Evolutionary conservation across 2,113 vertebrate species (phyloP).

Genomic region (Lophotis ruficrista): DNA sequence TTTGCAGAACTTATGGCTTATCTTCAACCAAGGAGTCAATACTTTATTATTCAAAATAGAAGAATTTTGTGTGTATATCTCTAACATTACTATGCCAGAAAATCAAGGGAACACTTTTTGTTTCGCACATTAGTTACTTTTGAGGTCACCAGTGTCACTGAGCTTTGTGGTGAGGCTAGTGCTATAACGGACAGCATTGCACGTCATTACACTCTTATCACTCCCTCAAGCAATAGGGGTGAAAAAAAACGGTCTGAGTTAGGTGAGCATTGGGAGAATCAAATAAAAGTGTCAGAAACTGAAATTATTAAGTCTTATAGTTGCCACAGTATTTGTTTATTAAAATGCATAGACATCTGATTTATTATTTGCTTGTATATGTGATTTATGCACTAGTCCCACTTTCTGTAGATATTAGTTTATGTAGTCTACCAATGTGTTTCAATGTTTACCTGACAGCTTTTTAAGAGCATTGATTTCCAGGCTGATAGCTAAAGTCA

Average conservation of each 20-base stretch:
- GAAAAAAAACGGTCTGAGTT: background rate
- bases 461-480: background rate
- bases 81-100: background rate
- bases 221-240: background rate
- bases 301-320: background rate
- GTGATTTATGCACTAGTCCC: background rate
- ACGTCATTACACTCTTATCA: background rate
- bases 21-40: background rate
- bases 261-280: background rate
- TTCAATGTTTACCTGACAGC: background rate
- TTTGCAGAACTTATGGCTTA: background rate
- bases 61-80: background rate
- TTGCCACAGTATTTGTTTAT: background rate
- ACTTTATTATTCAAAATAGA: background rate
- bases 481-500: background rate
- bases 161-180: background rate
- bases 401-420: background rate
- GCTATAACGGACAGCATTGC: background rate
- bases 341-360: background rate
- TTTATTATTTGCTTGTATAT: background rate
- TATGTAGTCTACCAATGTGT: background rate
- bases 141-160: background rate
- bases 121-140: background rate
- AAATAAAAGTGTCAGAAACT: background rate
- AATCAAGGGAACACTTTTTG: background rate